Conservation (phyloP, 2,113 vertebrate species). For the Ictidomys tridecemlineatus region DNA sequence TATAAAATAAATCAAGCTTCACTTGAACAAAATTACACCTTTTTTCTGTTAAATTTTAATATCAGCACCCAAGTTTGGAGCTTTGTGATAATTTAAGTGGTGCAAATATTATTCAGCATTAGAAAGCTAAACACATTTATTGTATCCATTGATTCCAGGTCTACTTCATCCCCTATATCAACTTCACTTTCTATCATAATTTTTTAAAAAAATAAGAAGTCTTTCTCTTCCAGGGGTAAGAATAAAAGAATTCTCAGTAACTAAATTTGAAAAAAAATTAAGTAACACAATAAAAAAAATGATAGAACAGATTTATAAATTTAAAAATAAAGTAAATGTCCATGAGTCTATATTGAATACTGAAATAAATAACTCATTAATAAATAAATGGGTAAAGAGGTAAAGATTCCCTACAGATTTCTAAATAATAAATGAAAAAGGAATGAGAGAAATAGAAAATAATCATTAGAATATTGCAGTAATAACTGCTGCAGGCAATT, state of each 20-base stretch:
- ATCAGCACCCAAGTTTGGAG: not conserved
- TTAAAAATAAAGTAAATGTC: not conserved
- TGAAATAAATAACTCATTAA: not conserved
- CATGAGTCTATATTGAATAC: not conserved
- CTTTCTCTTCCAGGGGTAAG: not conserved
- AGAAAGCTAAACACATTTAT: not conserved
- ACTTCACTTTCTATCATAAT: not conserved
- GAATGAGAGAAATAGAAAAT: not conserved
- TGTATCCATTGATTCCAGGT: not conserved
- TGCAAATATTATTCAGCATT: not conserved
- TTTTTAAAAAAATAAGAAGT: not conserved
- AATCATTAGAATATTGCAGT: not conserved
- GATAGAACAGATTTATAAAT: not conserved
- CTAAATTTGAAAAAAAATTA: not conserved
- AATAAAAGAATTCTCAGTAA: not conserved
- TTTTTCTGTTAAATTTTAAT: not conserved
- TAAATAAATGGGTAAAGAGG: not conserved
- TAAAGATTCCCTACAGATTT: not conserved
- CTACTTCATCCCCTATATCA: not conserved
- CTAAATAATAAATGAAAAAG: constrained; percentile 25
- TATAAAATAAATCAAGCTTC: not conserved
- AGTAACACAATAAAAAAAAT: not conserved
- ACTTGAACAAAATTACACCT: not conserved
- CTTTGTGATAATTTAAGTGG: not conserved
- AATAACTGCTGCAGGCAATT: not conserved